Evolutionary conservation across 2,888 invertebrate genomes (phyloP), one percentile per base, ranked within the genome.

Genomic region (Mesorhabditis spiculigera): DNA sequence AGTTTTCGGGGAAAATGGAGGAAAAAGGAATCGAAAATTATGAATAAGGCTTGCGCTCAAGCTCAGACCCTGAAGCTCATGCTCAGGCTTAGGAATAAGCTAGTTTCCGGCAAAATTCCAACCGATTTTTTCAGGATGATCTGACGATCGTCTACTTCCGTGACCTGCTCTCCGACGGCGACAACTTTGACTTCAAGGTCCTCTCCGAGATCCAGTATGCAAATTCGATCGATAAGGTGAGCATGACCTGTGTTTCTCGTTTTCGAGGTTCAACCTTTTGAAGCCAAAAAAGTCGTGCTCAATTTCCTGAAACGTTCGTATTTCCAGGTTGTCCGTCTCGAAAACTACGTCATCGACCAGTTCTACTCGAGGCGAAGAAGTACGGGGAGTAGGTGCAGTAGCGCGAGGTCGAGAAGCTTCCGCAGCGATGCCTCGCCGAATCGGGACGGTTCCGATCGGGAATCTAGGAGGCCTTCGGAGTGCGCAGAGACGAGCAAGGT

Each of bases 291-390:
- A n/a, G n/a, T 4, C 65, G 43, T 1, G 28, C 65, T 65, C 28
- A 62, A 62, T 62, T 62, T 62, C 28, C 8, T 62, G 65, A 65
- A 65, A 16, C 5, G 5, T 5, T n/a, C 41, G 6, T 28, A 5
- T 28, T 72, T 73, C 10, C 71, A 79, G 79, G 73, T 80, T 4
- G 72, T 75, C 65, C 73, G 76, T 10, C 72, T 80, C 45, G 80
- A 80, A 68, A 80, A 80, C 73, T 69, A 70, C 58, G 78, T 80
- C 6, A 80, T 80, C 65, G 80, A 78, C 61, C 77, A 78, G 45
- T 80, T 78, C 70, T 80, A 80, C 74, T 73, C 74, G 28, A 71
- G 80, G 4, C 73, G 80, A 41, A 70, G 78, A 10, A 75, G 75
- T 13, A 75, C 75, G n/a, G 77, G 80, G 13, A 78, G 78, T 5